Base-by-base conservation (phyloP, 2,888 invertebrate species). In the Nephrotoma flavescens region DNA sequence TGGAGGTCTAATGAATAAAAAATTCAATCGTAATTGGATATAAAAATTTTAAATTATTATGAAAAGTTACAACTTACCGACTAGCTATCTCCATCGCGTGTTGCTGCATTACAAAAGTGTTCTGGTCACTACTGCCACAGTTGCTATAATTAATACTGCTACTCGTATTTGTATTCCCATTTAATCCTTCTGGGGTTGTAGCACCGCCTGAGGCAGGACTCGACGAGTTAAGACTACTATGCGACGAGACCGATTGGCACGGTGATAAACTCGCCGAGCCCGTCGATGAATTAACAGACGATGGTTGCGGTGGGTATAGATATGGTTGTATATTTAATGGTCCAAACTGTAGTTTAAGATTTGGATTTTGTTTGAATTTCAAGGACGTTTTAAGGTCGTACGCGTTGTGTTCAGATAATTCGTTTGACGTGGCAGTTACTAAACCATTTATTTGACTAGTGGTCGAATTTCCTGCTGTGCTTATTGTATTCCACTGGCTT, bases 291-390 rank as follows among this genome's bases (percentile, higher is more conserved):
- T 91, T 91, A 15, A 91, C 91, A 19, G 91, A 92, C 83, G 91
- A 91, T 85, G 91, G 89, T 88, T 91, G 91, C 86, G 91, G 90
- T 88, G 91, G 92, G 89, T 91, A 91, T 89, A 90, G 91, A 86
- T 88, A 88, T 42, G 88, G 87, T 86, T 86, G 52, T 52, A 87
- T 86, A 84, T 87, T 87, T 45, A 87, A 41, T 42, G 87, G 87
- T n/a, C 84, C 84, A 84, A 84, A 84, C 84, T 84, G 42, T 71
- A 71, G 31, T 31, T 71, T 71, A 31, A 71, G 11, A 9, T 71
- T 71, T 71, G 71, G 71, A 71, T 71, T 71, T 71, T 71, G 71
- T 71, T 71, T 71, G 31, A 31, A 71, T 71, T 71, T 71, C 71
- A 71, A 71, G 71, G 71, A 71, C 71, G 71, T 71, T 71, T 71